These are phyloP conservation scores for Aethes cnicana DNA, from an alignment of 2,888 invertebrate genomes.

Conservation along the genomic window DNA sequence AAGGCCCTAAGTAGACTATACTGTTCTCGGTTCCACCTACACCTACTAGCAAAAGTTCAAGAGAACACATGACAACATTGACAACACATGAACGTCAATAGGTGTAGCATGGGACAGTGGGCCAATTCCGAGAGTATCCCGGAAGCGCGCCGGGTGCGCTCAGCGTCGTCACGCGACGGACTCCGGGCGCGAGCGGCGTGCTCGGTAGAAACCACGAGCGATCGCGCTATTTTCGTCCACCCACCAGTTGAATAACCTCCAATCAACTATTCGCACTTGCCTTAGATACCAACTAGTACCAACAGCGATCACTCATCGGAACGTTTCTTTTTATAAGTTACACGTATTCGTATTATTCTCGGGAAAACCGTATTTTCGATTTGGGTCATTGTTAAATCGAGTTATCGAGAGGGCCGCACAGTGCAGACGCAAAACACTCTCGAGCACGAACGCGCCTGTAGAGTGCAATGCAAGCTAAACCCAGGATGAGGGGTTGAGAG, in stretches of 20 bases:
- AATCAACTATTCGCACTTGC: slow-evolving; percentile 81
- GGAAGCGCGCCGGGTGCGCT: slow-evolving; percentile 56
- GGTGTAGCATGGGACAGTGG: slow-evolving; percentile 43
- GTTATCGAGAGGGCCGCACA: background rate
- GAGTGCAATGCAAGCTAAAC: background rate
- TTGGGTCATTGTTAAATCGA: background rate
- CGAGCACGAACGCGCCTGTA: slow-evolving; percentile 16
- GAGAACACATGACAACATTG: slow-evolving; percentile 21
- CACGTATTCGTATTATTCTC: background rate
- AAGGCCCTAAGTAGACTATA: no score
- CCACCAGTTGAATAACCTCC: slow-evolving; percentile 81
- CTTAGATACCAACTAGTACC: slow-evolving; percentile 57
- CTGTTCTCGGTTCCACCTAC: slow-evolving; percentile 24
- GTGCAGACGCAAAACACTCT: slow-evolving; percentile 7
- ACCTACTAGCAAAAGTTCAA: slow-evolving; percentile 13
- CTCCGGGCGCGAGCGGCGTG: slow-evolving; percentile 43
- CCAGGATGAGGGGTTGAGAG: background rate
- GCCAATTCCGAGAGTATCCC: slow-evolving; percentile 58
- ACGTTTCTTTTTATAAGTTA: slow-evolving; percentile 1
- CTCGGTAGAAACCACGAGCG: slow-evolving; percentile 50
- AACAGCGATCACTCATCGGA: slow-evolving; percentile 20
- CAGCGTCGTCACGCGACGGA: slow-evolving; percentile 45
- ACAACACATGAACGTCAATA: slow-evolving; percentile 12
- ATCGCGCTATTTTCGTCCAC: slow-evolving; percentile 75
- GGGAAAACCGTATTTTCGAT: background rate